These are phyloP conservation scores for Ariolimax columbianus DNA, from an alignment of 2,888 invertebrate species.

Conservation along the genomic window DNA sequence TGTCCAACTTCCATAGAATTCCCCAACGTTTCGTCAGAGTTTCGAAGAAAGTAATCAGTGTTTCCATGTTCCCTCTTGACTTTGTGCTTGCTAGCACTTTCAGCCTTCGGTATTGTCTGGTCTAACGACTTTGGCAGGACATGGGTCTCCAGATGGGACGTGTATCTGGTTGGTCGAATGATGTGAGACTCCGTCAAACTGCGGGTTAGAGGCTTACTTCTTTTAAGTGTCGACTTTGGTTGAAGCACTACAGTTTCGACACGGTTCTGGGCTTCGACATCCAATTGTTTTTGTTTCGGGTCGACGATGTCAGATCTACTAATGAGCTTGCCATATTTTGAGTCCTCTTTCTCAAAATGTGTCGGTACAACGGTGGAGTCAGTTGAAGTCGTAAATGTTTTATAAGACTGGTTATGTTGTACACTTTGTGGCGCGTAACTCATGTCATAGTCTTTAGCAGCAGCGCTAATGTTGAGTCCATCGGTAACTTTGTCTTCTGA, in stretches of 20 bases:
- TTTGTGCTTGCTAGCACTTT: background rate
- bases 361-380: background rate
- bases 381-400: background rate
- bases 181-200: conserved; percentile 22
- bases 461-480: background rate
- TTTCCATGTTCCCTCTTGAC: too few relatives aligned
- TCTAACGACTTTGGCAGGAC: background rate
- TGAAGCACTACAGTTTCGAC: background rate
- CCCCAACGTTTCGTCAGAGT: background rate
- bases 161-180: background rate
- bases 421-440: background rate
- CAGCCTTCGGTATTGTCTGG: background rate
- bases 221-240: background rate
- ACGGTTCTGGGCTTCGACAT: background rate
- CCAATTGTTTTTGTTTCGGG: background rate
- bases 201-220: background rate
- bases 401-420: background rate
- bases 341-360: background rate
- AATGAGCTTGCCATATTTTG: too few relatives aligned
- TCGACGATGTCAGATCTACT: background rate
- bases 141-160: background rate
- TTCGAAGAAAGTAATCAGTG: background rate
- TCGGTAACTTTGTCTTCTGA: background rate
- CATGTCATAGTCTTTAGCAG: background rate
- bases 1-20: background rate